A percentile compares a stretch with the other conserved stretches of the same genome.
Conservation (phyloP, 1,140 invertebrate genomes). For the Drosophila guanche region DNA sequence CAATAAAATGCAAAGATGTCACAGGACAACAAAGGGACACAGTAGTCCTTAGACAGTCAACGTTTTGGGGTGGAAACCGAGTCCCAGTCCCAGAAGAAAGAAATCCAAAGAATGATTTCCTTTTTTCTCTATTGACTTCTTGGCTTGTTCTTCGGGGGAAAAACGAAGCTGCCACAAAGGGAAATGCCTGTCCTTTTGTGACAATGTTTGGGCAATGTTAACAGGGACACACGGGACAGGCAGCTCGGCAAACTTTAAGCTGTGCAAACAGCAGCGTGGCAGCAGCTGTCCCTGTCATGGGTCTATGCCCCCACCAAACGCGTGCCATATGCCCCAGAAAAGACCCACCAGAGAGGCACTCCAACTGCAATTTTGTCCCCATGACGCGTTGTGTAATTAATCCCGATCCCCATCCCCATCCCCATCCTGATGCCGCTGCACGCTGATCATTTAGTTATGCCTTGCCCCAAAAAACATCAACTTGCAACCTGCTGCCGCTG, state of each 20-base stretch:
- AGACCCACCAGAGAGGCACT: constrained; percentile 31
- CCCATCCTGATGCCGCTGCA: constrained; percentile 12
- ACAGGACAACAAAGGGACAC: constrained; percentile 57
- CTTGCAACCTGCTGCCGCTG: constrained; percentile 57
- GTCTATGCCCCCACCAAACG: constrained; percentile 44
- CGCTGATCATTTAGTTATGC: constrained; percentile 71
- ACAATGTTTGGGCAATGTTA: constrained; percentile 73
- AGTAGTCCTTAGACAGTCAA: constrained; percentile 36
- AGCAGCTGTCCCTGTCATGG: constrained; percentile 62
- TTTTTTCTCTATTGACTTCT: constrained; percentile 44
- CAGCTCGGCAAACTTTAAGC: constrained; percentile 66
- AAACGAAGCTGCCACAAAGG: constrained; percentile 34
- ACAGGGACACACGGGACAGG: constrained; percentile 22
- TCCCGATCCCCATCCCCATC: constrained; percentile 5
- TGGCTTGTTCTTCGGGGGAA: constrained; percentile 34
- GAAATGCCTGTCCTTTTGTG: constrained; percentile 55
- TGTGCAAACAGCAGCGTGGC: constrained; percentile 29
- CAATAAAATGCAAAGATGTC: constrained; percentile 58
- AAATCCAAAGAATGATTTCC: constrained; percentile 50
- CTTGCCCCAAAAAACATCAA: constrained; percentile 36
- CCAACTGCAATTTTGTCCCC: constrained; percentile 42
- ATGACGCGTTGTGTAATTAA: constrained; percentile 54
- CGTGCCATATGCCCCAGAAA: constrained; percentile 69
- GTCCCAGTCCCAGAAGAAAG: constrained; percentile 1
- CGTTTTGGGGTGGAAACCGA: constrained; percentile 43